A percentile compares a stretch with the other conserved stretches of the same genome.
These are phyloP conservation scores for Chelon labrosus DNA, from an alignment of 2,797 vertebrate genomes.

Conservation along the genomic window DNA sequence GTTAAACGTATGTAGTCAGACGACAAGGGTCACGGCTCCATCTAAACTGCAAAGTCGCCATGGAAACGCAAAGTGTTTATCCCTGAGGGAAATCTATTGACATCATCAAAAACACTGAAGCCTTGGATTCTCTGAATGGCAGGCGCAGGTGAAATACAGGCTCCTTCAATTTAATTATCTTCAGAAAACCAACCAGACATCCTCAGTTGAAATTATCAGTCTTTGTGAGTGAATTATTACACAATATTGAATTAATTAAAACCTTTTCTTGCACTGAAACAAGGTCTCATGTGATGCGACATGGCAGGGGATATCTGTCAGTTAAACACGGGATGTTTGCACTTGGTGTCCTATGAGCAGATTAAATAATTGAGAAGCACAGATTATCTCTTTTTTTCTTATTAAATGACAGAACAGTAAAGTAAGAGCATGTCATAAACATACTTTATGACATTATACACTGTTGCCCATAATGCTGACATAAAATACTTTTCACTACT, in stretches of 20 bases:
- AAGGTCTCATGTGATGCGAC: background rate
- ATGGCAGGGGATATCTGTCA: background rate
- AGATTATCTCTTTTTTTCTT: no score
- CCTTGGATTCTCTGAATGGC: constrained; percentile 1
- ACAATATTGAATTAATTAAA: background rate
- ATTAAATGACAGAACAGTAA: no score
- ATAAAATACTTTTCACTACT: no score
- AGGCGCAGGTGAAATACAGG: constrained; percentile 12
- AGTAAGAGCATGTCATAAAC: no score
- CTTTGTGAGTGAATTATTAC: background rate
- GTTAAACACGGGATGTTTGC: background rate
- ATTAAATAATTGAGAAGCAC: no score
- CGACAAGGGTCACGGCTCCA: background rate
- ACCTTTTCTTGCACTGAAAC: background rate
- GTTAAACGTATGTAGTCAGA: constrained; percentile 6
- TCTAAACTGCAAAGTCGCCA: constrained; percentile 46
- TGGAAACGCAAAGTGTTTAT: constrained; percentile 53
- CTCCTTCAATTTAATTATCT: background rate
- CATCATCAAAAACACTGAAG: constrained; percentile 38
- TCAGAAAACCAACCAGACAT: background rate
- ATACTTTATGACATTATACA: no score
- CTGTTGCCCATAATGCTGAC: no score
- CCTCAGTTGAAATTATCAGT: background rate
- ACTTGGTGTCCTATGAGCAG: background rate
- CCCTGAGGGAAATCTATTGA: constrained; percentile 32